These are phyloP conservation scores for Drosophila subsilvestris DNA, from an alignment of 2,888 invertebrate species.

Conservation along the genomic window DNA sequence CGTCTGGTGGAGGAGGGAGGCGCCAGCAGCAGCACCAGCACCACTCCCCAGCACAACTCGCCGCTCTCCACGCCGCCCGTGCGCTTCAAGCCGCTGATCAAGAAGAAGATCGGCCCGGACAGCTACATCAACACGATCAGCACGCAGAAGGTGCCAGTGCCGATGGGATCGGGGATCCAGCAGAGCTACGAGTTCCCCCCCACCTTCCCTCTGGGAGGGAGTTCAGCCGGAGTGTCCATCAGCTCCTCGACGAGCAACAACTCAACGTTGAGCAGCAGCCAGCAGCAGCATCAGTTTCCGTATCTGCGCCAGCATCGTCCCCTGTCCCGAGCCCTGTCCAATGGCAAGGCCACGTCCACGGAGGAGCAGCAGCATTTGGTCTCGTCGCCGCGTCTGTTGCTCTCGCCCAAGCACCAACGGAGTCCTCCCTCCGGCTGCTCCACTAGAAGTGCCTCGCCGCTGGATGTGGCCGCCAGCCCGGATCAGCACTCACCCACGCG, in stretches of 20 bases:
- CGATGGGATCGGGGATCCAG: conserved; percentile 32
- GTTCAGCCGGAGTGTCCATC: conserved; percentile 4
- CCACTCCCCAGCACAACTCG: conserved; percentile 59
- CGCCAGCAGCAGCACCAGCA: conserved; percentile 63
- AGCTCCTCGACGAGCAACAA: conserved; percentile 22
- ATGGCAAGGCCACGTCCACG: conserved; percentile 84
- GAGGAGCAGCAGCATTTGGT: conserved; percentile 28
- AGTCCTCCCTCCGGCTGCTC: conserved; percentile 84
- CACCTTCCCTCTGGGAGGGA: conserved; percentile 66
- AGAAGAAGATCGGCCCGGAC: conserved; percentile 89
- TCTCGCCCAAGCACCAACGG: conserved; percentile 79
- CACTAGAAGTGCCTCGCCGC: conserved; percentile 83
- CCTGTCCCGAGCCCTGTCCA: conserved; percentile 88
- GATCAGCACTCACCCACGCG: conserved; percentile 71
- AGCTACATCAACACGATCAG: conserved; percentile 88
- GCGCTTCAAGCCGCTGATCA: conserved; percentile 86
- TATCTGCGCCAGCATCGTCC: conserved; percentile 87
- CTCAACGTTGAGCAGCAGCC: not conserved
- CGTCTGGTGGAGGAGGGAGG: conserved; percentile 65
- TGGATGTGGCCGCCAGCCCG: conserved; percentile 80
- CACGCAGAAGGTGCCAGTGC: conserved; percentile 83
- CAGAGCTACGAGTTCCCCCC: conserved; percentile 83
- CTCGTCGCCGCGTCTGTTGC: conserved; percentile 74
- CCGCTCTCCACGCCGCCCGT: conserved; percentile 79
- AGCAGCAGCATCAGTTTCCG: conserved; percentile 63